Conservation (phyloP, 2,113 vertebrate genomes). For the Pontoporia blainvillei region DNA sequence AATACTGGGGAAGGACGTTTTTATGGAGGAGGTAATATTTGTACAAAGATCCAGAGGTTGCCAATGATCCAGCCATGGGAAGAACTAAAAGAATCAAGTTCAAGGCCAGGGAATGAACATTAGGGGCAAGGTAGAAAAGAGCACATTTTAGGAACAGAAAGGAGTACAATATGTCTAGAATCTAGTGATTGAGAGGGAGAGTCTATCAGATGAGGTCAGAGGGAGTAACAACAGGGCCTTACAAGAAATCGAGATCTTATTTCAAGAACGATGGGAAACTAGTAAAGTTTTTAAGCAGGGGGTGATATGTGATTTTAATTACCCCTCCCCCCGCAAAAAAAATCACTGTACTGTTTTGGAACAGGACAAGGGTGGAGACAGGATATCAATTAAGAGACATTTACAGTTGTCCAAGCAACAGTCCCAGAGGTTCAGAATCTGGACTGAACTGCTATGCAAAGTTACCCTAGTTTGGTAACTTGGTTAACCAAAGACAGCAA, state of each 20-base stretch:
- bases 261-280: not conserved
- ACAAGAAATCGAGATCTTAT: constrained; percentile 14
- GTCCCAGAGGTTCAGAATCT: not conserved
- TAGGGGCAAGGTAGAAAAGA: not conserved
- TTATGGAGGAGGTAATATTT: not conserved
- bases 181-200: not conserved
- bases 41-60: not conserved
- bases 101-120: not conserved
- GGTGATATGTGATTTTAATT: not conserved
- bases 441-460: not conserved
- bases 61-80: not conserved
- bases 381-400: not conserved
- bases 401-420: not conserved
- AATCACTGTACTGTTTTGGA: not conserved
- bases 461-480: not conserved
- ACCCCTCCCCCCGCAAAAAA: not conserved
- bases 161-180: not conserved
- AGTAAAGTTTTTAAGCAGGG: not conserved
- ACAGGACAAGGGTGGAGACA: not conserved
- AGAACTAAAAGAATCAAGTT: not conserved
- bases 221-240: not conserved
- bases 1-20: not conserved
- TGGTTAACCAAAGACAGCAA: constrained; percentile 4
- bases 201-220: not conserved
- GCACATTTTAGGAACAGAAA: not conserved